Conservation (phyloP, 2,113 vertebrate genomes). For the Craseonycteris thonglongyai region DNA sequence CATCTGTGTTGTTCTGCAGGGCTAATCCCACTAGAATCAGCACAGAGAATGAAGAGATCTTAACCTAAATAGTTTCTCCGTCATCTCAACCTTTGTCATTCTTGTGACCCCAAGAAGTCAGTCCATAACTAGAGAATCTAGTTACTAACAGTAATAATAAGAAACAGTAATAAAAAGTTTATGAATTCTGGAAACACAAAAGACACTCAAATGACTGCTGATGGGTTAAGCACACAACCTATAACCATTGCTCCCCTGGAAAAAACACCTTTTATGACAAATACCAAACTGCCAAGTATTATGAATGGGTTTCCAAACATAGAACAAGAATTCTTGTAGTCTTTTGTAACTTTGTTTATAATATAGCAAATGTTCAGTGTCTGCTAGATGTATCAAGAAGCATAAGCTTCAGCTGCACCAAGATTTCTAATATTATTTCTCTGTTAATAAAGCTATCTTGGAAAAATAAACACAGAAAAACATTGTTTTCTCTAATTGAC, state of each 20-base stretch:
- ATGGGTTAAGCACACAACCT: background rate
- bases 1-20: background rate
- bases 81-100: background rate
- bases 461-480: background rate
- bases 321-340: background rate
- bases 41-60: background rate
- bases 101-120: background rate
- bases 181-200: background rate
- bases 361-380: background rate
- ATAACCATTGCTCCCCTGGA: background rate
- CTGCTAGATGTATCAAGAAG: background rate
- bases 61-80: background rate
- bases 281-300: background rate
- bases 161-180: background rate
- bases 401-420: background rate
- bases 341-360: background rate
- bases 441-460: background rate
- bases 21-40: background rate
- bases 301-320: background rate
- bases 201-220: background rate
- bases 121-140: background rate
- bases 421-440: background rate
- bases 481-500: background rate
- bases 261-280: background rate
- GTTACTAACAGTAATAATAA: background rate